phyloP scores from a whole-genome alignment of 2,888 invertebrate species.

The Chromoteleia sp. region DNA sequence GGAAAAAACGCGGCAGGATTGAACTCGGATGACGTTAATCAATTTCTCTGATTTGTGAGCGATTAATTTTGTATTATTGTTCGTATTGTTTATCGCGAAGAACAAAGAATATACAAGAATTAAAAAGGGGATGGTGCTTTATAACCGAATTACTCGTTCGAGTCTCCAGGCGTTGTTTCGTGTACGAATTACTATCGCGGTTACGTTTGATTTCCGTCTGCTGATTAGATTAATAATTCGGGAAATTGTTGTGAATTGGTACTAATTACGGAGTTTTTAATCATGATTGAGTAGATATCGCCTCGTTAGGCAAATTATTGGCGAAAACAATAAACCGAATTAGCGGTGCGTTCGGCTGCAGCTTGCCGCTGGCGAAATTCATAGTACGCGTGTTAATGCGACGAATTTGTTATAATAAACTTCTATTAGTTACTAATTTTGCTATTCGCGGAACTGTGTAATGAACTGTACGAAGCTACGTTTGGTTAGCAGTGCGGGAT shows the following conservation, averaged over 20 bases:
- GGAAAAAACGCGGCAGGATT: slow-evolving; percentile 18
- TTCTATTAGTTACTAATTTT: slow-evolving; percentile 33
- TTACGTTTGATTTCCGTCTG: slow-evolving; percentile 22
- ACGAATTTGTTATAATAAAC: slow-evolving; percentile 46
- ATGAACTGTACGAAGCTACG: slow-evolving; percentile 2
- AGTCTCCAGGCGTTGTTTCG: neutral
- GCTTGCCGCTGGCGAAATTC: slow-evolving; percentile 6
- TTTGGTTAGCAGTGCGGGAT: too few relatives aligned
- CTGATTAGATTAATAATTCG: slow-evolving; percentile 29
- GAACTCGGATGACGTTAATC: slow-evolving; percentile 38
- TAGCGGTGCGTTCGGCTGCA: slow-evolving; percentile 11
- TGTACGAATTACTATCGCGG: slow-evolving; percentile 12
- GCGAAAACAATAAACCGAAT: slow-evolving; percentile 40
- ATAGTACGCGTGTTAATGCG: slow-evolving; percentile 6
- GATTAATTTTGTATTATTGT: slow-evolving; percentile 37
- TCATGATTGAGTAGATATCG: slow-evolving; percentile 19
- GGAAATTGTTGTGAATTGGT: slow-evolving; percentile 17
- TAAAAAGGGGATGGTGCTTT: neutral
- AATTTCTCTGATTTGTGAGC: slow-evolving; percentile 43
- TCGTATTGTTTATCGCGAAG: slow-evolving; percentile 21
- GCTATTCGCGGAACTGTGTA: neutral
- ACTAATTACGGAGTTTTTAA: slow-evolving; percentile 36
- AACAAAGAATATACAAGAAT: neutral
- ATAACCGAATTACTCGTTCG: neutral
- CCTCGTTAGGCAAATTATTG: slow-evolving; percentile 38